Evolutionary conservation across 2,797 vertebrate genomes (phyloP).

Genomic region (Hozukius guyotensis): DNA sequence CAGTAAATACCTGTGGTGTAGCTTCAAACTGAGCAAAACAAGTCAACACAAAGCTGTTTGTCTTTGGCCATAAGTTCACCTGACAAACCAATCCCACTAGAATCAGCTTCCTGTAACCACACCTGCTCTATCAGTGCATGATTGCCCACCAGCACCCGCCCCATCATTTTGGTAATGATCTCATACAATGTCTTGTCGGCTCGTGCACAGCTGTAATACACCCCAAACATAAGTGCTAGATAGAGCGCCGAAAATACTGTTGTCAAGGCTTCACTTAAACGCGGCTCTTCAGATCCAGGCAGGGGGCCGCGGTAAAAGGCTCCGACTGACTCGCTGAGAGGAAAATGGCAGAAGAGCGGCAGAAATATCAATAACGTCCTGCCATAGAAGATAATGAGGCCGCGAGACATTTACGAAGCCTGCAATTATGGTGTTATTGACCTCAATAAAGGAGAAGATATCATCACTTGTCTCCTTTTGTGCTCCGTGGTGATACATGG

Average conservation of each 20-base stretch:
- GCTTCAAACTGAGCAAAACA: background rate
- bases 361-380: conserved; percentile 52
- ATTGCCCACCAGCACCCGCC: conserved; percentile 12
- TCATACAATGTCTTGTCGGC: conserved; percentile 38
- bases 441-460: conserved; percentile 56
- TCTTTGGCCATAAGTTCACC: background rate
- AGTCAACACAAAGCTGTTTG: conserved; percentile 5
- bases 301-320: conserved; percentile 18
- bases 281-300: conserved; percentile 22
- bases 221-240: conserved; percentile 16
- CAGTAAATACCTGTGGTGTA: background rate
- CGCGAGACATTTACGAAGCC: conserved; percentile 61
- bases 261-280: conserved; percentile 57
- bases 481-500: conserved; percentile 1
- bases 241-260: conserved; percentile 30
- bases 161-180: conserved; percentile 42
- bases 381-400: conserved; percentile 53
- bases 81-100: conserved; percentile 7
- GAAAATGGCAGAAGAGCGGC: conserved; percentile 39
- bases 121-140: conserved; percentile 15
- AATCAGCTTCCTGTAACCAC: conserved; percentile 24
- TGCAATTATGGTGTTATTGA: conserved; percentile 69
- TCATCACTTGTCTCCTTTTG: conserved; percentile 47
- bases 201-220: conserved; percentile 34
- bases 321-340: conserved; percentile 30